Evolutionary conservation across 2,888 invertebrate species (phyloP).

Genomic region (Spodoptera littoralis): DNA sequence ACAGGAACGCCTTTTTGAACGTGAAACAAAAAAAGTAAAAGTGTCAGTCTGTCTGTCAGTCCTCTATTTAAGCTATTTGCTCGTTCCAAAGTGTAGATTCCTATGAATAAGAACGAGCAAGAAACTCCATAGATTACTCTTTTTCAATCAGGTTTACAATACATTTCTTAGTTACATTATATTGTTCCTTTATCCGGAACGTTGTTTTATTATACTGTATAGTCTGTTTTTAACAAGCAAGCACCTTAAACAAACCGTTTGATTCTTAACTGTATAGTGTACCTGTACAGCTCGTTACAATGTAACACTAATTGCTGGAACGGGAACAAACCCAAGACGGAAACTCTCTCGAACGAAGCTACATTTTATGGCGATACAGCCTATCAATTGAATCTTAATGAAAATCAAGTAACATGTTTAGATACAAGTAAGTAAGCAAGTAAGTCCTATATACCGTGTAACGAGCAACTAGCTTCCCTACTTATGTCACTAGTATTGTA

Average conservation of each 20-base stretch:
- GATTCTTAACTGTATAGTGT: conserved; percentile 2
- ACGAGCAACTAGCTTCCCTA: neutral
- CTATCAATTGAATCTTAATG: conserved; percentile 32
- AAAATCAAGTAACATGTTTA: conserved; percentile 28
- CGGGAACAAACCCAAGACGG: conserved; percentile 26
- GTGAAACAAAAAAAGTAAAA: too few species aligned
- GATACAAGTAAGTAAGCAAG: conserved; percentile 9
- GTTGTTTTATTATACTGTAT: too few species aligned
- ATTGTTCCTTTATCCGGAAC: too few species aligned
- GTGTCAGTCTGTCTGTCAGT: too few species aligned
- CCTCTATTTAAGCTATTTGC: too few species aligned
- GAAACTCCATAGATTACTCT: too few species aligned
- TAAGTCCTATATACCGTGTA: neutral
- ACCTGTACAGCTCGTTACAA: conserved; percentile 21
- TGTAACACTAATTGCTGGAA: conserved; percentile 29
- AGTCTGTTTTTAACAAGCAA: neutral
- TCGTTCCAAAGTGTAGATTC: too few species aligned
- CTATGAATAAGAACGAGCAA: too few species aligned
- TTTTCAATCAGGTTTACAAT: too few species aligned
- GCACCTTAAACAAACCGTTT: conserved; percentile 5
- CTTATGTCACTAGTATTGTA: too few species aligned
- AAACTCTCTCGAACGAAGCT: conserved; percentile 20
- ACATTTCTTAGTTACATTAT: too few species aligned
- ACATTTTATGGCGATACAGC: conserved; percentile 23
- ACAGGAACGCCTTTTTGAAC: too few species aligned